Conservation (phyloP, 2,888 invertebrate genomes). For the Tromatobia lineatoria region DNA sequence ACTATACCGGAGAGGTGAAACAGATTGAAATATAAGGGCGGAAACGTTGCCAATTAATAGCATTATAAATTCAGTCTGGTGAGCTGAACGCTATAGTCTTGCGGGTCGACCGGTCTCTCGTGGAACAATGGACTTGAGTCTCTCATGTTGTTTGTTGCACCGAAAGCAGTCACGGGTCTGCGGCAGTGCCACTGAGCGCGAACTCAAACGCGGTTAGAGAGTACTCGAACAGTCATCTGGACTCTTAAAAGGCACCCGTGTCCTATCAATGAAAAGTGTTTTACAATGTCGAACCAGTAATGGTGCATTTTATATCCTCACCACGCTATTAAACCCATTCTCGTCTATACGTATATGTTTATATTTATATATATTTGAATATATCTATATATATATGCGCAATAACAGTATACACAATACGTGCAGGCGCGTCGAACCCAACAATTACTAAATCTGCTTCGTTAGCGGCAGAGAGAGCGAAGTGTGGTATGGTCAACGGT, state of each 20-base stretch:
- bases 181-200: conserved; percentile 46
- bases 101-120: conserved; percentile 72
- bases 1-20: conserved; percentile 57
- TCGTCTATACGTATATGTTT: not conserved
- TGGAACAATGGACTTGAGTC: conserved; percentile 76
- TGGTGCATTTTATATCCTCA: conserved; percentile 66
- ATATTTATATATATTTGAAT: not conserved
- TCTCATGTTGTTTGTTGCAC: conserved; percentile 42
- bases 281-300: conserved; percentile 78
- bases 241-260: conserved; percentile 51
- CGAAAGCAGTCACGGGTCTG: conserved; percentile 51
- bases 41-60: conserved; percentile 82
- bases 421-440: conserved; percentile 71
- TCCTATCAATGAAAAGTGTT: conserved; percentile 79
- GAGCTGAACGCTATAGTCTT: conserved; percentile 43
- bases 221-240: conserved; percentile 58
- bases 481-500: conserved; percentile 22
- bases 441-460: conserved; percentile 78
- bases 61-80: conserved; percentile 78
- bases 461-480: conserved; percentile 68
- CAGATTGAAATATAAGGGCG: conserved; percentile 81
- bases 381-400: conserved; percentile 20
- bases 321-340: conserved; percentile 9
- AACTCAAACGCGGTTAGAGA: conserved; percentile 64
- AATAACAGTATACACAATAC: conserved; percentile 39